These are phyloP conservation scores for Gasterosteus nipponicus DNA, from an alignment of 2,113 vertebrate species.

Conservation along the genomic window DNA sequence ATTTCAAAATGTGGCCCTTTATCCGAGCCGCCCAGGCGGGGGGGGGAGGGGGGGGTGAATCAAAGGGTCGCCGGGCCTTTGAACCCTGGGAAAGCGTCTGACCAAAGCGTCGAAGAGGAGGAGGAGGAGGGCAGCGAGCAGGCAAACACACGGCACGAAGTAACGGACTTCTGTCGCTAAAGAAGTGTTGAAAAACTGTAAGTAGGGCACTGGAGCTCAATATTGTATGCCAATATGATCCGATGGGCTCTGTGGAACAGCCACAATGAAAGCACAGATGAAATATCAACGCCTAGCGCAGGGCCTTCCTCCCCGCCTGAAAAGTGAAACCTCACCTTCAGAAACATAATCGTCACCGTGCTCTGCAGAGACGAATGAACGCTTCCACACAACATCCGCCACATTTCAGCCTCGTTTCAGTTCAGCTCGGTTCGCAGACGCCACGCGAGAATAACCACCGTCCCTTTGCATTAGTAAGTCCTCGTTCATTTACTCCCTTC, in stretches of 20 bases:
- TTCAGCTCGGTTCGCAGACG: background rate
- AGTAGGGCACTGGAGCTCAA: constrained; percentile 75
- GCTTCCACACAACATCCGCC: background rate
- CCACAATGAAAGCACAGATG: constrained; percentile 32
- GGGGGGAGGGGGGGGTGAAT: constrained; percentile 78
- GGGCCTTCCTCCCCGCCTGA: background rate
- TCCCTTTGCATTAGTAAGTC: constrained; percentile 73
- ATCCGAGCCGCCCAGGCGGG: constrained; percentile 69
- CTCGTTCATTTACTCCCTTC: constrained; percentile 70
- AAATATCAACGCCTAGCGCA: constrained; percentile 13
- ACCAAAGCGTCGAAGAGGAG: constrained; percentile 74
- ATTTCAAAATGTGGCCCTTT: constrained; percentile 82
- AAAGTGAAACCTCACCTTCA: background rate
- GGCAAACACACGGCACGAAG: constrained; percentile 62
- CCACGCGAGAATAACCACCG: constrained; percentile 53
- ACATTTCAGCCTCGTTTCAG: constrained; percentile 7
- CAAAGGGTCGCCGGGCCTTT: constrained; percentile 79
- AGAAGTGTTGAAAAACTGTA: constrained; percentile 72
- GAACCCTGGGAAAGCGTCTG: constrained; percentile 79
- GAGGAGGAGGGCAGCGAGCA: constrained; percentile 68
- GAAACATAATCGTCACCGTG: background rate
- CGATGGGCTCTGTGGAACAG: constrained; percentile 54
- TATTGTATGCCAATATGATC: constrained; percentile 74
- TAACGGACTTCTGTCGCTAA: constrained; percentile 65
- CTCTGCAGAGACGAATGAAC: constrained; percentile 28